Evolutionary conservation across 2,113 vertebrate genomes (phyloP).

Genomic region (Anolis sagrei): DNA sequence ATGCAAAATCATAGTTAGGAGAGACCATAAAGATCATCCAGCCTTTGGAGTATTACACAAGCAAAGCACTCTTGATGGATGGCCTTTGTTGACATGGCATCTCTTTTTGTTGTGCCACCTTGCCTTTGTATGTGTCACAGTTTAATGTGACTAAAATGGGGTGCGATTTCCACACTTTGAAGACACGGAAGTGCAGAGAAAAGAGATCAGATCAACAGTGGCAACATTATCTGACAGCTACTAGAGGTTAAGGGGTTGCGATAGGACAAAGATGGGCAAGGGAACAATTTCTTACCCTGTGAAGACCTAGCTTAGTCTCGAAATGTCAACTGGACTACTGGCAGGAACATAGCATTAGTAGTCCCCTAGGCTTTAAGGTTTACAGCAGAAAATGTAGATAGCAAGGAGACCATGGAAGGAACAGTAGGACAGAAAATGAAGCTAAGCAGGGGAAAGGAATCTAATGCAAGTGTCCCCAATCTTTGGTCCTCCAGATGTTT

Average conservation of each 20-base stretch:
- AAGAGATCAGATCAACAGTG: neutral
- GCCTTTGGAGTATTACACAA: no score
- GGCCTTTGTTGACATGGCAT: neutral
- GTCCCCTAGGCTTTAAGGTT: no score
- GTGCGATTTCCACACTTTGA: neutral
- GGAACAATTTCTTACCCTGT: neutral
- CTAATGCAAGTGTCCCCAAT: no score
- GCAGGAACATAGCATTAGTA: neutral
- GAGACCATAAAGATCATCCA: no score
- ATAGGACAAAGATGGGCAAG: neutral
- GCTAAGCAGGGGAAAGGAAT: neutral
- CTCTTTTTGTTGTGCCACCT: neutral
- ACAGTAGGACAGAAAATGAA: neutral
- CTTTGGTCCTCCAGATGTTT: no score
- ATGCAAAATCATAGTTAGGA: neutral
- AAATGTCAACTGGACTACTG: neutral
- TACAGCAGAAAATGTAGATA: neutral
- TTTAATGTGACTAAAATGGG: neutral
- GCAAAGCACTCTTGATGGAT: no score
- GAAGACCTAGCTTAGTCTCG: neutral
- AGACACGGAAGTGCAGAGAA: neutral
- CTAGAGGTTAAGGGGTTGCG: neutral
- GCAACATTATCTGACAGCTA: neutral
- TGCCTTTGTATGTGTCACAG: neutral
- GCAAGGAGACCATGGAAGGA: neutral